Evolutionary conservation across 2,888 invertebrate species (phyloP).

Genomic region (Cataglyphis rosenhaueri): DNA sequence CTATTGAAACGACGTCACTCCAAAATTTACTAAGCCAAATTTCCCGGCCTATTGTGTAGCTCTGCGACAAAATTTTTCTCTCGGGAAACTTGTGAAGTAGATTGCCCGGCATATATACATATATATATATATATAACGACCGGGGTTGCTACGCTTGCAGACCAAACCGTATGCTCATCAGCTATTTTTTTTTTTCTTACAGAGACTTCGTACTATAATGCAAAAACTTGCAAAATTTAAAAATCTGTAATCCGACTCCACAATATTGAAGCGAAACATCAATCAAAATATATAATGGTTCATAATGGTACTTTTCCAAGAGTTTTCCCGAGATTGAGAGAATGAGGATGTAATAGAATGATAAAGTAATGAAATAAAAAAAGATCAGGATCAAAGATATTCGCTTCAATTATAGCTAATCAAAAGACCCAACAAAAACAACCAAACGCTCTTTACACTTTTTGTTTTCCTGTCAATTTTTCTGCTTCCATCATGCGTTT

Average conservation of each 20-base stretch:
- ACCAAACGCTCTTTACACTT: neutral
- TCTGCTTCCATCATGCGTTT: neutral
- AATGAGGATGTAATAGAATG: neutral
- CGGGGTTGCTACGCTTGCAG: neutral
- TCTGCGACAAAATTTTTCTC: neutral
- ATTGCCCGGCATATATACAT: neutral
- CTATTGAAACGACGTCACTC: neutral
- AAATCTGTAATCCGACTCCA: slow-evolving; percentile 1
- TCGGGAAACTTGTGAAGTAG: neutral
- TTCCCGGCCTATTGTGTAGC: neutral
- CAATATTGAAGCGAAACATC: neutral
- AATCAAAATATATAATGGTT: neutral
- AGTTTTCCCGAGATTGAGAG: neutral
- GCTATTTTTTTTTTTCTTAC: slow-evolving; percentile 14
- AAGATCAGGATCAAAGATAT: neutral
- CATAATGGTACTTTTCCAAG: neutral
- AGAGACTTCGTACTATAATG: neutral
- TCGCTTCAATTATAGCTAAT: neutral
- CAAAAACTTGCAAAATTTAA: slow-evolving; percentile 16
- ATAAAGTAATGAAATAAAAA: neutral
- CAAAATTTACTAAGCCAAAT: neutral
- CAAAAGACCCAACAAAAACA: neutral
- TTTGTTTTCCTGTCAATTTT: neutral
- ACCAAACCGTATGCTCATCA: neutral
- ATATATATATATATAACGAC: neutral